Evolutionary conservation across 2,113 vertebrate species (phyloP).

Genomic region (Coreoperca whiteheadi): DNA sequence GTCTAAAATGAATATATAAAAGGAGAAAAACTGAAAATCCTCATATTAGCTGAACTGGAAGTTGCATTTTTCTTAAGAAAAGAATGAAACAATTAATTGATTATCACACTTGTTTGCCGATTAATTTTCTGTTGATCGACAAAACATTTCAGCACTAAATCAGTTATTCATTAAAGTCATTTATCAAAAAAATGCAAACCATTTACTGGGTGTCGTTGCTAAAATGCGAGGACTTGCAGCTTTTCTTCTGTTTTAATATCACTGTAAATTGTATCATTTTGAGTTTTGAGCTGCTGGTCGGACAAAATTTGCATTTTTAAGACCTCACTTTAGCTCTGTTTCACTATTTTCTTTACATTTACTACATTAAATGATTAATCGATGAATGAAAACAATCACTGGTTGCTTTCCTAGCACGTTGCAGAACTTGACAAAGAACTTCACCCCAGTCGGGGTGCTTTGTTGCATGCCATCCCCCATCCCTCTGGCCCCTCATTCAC

Average conservation of each 20-base stretch:
- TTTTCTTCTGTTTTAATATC: background rate
- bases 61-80: background rate
- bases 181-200: background rate
- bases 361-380: background rate
- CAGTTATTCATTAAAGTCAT: background rate
- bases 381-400: background rate
- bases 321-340: background rate
- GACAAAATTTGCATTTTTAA: background rate
- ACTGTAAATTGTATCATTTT: background rate
- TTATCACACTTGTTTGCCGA: too few relatives aligned
- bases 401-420: too few relatives aligned
- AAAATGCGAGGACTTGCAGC: background rate
- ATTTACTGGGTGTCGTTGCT: background rate
- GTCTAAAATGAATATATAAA: background rate
- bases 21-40: background rate
- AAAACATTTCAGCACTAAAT: background rate
- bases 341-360: background rate
- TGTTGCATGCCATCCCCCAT: background rate
- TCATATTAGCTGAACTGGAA: background rate
- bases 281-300: background rate
- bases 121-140: background rate
- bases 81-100: background rate
- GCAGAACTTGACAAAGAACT: too few relatives aligned
- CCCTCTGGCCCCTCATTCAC: background rate
- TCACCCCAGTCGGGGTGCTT: background rate